Base-by-base conservation (phyloP, 1,140 invertebrate genomes). In the Ephestia elutella region DNA sequence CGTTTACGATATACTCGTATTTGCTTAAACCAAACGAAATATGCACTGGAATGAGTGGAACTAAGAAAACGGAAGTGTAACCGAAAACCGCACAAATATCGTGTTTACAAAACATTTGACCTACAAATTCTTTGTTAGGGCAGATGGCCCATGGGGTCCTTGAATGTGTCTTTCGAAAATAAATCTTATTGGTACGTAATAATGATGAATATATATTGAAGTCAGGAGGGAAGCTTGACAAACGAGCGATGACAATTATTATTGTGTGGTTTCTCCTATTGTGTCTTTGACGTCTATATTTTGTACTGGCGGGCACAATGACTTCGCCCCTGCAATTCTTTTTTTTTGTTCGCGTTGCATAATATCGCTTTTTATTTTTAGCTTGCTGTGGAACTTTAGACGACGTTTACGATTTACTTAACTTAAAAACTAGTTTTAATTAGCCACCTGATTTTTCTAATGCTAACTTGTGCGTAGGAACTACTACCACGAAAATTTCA, bases 181-280 rank as follows among this genome's bases (percentile, higher is more conserved):
- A 68, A 70, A 66, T 69, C 62, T 25, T 25, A 53, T 11, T 3
- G 3, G 3, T 13, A n/a, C 20, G 50, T n/a, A 18, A 21, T 25
- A 53, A n/a, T 13, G 18, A 21, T 10, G 2, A 25, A 11, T 18
- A n/a, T 53, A 7, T 9, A 13, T 44, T 13, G 15, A 5, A 4
- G 13, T 1, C 5, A 44, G 13, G 38, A 53, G 28, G 18, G 20
- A 10, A 54, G 71, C 73, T 75, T 82, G 80, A 85, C 82, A 85
- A 82, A 82, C 80, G 78, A 78, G 78, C 75, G 75, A 77, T 85
- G 82, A 82, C 82, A 85, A 82, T 77, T 73, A 77, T 56, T 80
- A 85, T 85, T 82, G 78, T 80, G 76, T 68, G 74, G 73, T 74
- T 67, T 68, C 66, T 62, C 62, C 73, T 64, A 75, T 85, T 85